Evolutionary conservation across 2,888 invertebrate genomes (phyloP).

Genomic region (Euzophera pinguis): DNA sequence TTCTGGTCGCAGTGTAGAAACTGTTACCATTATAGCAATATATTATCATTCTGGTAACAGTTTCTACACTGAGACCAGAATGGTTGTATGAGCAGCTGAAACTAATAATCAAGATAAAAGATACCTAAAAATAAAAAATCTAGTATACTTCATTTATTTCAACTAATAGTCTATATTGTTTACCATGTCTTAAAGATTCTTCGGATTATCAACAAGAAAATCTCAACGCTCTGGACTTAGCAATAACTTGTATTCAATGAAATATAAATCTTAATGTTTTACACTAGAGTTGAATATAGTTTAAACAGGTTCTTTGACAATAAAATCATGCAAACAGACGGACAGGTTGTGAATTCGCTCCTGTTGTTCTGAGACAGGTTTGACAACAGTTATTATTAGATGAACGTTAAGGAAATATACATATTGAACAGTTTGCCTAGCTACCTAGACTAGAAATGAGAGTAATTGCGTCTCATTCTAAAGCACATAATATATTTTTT

Average conservation of each 20-base stretch:
- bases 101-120: too few relatives aligned
- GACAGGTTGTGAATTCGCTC: constrained; percentile 2
- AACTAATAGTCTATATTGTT: background rate
- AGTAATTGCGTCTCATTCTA: too few relatives aligned
- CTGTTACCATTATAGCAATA: too few relatives aligned
- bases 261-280: background rate
- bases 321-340: constrained; percentile 7
- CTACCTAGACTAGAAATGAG: background rate
- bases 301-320: background rate
- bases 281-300: background rate
- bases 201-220: constrained; percentile 2
- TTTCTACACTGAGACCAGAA: too few relatives aligned
- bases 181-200: background rate
- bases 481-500: too few relatives aligned
- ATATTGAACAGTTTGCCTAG: background rate
- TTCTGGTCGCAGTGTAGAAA: too few relatives aligned
- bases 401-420: background rate
- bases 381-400: constrained; percentile 10
- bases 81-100: too few relatives aligned
- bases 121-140: too few relatives aligned
- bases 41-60: too few relatives aligned
- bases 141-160: background rate
- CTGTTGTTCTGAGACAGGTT: constrained; percentile 5
- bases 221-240: background rate
- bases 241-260: background rate